Evolutionary conservation across 2,888 invertebrate genomes (phyloP).

Genomic region (Villa cingulata): DNA sequence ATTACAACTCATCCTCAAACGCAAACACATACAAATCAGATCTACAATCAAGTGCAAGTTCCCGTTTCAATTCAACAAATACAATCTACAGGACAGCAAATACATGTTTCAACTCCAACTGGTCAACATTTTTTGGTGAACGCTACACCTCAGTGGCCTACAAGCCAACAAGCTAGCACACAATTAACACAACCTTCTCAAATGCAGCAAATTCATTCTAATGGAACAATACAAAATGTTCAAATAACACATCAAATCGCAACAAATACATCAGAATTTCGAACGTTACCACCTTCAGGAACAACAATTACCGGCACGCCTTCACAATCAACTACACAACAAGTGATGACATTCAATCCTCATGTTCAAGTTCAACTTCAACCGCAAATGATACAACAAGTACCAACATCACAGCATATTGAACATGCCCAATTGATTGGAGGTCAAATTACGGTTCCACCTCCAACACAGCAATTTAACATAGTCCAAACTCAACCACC

Average conservation of each 20-base stretch:
- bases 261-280: constrained; percentile 3
- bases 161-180: constrained; percentile 2
- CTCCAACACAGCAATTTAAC: constrained; percentile 10
- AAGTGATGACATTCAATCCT: constrained; percentile 5
- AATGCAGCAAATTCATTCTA: constrained; percentile 12
- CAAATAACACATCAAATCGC: constrained; percentile 11
- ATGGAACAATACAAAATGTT: constrained; percentile 12
- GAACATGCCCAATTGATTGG: constrained; percentile 10
- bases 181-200: constrained; percentile 8
- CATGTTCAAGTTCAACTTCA: constrained; percentile 14
- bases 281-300: constrained; percentile 4
- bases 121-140: constrained; percentile 16
- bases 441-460: constrained; percentile 8
- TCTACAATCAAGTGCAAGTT: constrained; percentile 11
- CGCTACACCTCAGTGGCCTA: constrained; percentile 11
- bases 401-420: constrained; percentile 9
- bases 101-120: constrained; percentile 13
- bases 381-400: constrained; percentile 11
- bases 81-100: constrained; percentile 11
- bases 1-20: constrained; percentile 14
- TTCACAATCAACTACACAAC: constrained; percentile 3
- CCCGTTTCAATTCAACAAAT: constrained; percentile 16
- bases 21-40: constrained; percentile 13
- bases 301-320: constrained; percentile 3
- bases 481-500: constrained; percentile 5